These are phyloP conservation scores for Spatula clypeata DNA, from an alignment of 2,797 vertebrate genomes.

Conservation along the genomic window DNA sequence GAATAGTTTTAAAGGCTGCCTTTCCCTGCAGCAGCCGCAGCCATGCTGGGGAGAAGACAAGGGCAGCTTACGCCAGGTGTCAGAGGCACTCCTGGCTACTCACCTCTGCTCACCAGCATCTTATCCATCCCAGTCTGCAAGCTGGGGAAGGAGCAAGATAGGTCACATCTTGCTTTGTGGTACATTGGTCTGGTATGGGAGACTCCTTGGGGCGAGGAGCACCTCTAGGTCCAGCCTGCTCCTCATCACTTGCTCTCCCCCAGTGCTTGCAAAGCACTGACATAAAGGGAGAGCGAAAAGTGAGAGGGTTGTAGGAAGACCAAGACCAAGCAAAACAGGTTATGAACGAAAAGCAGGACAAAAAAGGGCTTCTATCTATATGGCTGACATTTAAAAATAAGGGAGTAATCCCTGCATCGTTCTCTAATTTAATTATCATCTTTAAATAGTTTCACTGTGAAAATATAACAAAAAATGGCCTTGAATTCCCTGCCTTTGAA, in stretches of 20 bases:
- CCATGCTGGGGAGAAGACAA: not conserved
- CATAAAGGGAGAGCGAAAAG: not conserved
- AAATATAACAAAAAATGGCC: not conserved
- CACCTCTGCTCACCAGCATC: not conserved
- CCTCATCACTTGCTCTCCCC: not conserved
- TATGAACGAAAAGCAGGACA: not conserved
- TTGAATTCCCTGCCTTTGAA: not conserved
- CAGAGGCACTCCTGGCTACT: not conserved
- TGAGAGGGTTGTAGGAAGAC: not conserved
- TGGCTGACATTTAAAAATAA: not conserved
- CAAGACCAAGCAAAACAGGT: not conserved
- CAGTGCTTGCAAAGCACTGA: not conserved
- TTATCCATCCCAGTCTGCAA: not conserved
- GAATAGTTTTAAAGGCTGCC: not conserved
- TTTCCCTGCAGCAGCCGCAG: not conserved
- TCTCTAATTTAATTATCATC: not conserved
- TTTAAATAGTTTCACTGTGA: not conserved
- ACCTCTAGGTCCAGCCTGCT: not conserved
- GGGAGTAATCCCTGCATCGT: not conserved
- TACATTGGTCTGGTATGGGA: not conserved
- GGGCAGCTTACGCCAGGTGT: not conserved
- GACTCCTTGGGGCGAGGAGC: not conserved
- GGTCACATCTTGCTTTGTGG: not conserved
- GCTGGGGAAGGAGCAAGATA: not conserved
- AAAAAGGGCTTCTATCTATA: not conserved